Conservation (phyloP, 2,113 vertebrate species). For the Drymodes brunneopygia region DNA sequence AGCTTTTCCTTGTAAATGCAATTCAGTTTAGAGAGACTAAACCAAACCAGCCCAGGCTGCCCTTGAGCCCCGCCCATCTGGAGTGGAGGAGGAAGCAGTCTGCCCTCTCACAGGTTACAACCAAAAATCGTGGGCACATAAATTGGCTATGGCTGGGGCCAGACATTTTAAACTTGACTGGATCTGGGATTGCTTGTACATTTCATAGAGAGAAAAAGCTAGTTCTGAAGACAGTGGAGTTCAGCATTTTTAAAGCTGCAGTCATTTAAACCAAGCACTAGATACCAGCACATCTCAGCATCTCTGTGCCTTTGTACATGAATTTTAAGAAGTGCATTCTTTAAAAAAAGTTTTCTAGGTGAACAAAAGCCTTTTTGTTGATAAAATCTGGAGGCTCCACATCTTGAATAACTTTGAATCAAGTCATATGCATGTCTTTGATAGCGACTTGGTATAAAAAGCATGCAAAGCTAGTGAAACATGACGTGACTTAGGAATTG, state of each 20-base stretch:
- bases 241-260: background rate
- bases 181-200: background rate
- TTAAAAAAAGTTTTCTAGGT: background rate
- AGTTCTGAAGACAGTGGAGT: background rate
- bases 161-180: background rate
- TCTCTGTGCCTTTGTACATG: background rate
- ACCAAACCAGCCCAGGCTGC: background rate
- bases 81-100: background rate
- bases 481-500: background rate
- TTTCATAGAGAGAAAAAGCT: background rate
- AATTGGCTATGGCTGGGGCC: background rate
- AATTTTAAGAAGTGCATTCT: background rate
- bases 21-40: background rate
- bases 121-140: accelerated
- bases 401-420: constrained; percentile 24
- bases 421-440: background rate
- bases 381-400: background rate
- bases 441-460: background rate
- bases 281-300: background rate
- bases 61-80: background rate
- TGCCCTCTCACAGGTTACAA: background rate
- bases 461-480: background rate
- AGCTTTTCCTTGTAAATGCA: background rate
- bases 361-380: background rate
- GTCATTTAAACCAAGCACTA: background rate